Conservation (phyloP, 2,888 invertebrate genomes). For the Parnassius smintheus region DNA sequence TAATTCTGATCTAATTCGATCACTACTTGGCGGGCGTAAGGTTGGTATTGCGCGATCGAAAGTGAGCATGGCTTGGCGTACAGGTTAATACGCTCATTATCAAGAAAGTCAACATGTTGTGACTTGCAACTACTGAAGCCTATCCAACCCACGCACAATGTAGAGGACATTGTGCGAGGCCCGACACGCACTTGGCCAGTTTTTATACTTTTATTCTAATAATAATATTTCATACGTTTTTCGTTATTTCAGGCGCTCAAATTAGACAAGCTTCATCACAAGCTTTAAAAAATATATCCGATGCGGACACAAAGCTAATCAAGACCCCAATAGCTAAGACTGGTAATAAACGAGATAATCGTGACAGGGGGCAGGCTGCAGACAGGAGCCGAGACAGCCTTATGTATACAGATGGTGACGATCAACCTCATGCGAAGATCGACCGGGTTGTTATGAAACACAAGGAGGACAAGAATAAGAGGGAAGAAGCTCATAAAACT, state of each 20-base stretch:
- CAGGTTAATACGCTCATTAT: no score
- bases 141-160: no score
- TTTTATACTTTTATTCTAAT: no score
- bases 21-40: no score
- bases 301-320: slow-evolving; percentile 51
- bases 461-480: slow-evolving; percentile 45
- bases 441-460: slow-evolving; percentile 64
- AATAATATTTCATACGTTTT: no score
- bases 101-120: no score
- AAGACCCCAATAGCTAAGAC: slow-evolving; percentile 50
- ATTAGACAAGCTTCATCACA: slow-evolving; percentile 66
- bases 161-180: no score
- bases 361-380: slow-evolving; percentile 10
- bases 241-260: slow-evolving; percentile 52
- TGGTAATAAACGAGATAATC: slow-evolving; percentile 10
- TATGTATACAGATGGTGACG: slow-evolving; percentile 72
- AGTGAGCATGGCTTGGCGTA: no score
- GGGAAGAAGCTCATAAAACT: slow-evolving; percentile 19
- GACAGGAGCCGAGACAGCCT: slow-evolving; percentile 61
- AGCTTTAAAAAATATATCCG: slow-evolving; percentile 56
- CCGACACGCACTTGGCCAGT: no score
- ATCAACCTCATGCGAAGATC: slow-evolving; percentile 58
- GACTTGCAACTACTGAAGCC: no score
- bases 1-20: no score
- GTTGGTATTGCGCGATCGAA: no score